Conservation (phyloP, 2,888 invertebrate genomes). For the Ditula angustiorana region DNA sequence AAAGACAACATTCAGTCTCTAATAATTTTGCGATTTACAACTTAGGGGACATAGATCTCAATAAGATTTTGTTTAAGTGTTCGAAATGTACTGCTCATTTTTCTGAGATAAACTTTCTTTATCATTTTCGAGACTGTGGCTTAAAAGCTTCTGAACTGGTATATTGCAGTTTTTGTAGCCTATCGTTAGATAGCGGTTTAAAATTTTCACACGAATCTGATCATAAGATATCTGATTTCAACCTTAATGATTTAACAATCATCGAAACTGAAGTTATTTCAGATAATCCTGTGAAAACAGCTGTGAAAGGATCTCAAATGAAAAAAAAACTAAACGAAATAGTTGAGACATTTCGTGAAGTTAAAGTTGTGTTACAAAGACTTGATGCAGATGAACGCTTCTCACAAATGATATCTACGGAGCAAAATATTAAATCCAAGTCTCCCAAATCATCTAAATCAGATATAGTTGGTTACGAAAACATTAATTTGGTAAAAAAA, state of each 20-base stretch:
- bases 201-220: conserved; percentile 49
- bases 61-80: conserved; percentile 62
- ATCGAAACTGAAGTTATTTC: conserved; percentile 48
- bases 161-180: conserved; percentile 65
- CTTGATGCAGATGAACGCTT: not conserved
- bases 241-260: conserved; percentile 50
- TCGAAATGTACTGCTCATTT: conserved; percentile 64
- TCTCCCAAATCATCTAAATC: not conserved
- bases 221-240: conserved; percentile 47
- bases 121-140: conserved; percentile 59
- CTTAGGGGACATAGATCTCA: conserved; percentile 49
- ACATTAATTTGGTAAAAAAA: not conserved
- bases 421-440: not conserved
- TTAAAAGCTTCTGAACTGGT: conserved; percentile 48
- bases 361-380: conserved; percentile 25
- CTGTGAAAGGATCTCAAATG: conserved; percentile 30
- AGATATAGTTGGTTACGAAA: no score
- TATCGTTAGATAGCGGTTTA: conserved; percentile 57
- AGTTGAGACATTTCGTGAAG: conserved; percentile 5
- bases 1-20: conserved; percentile 60
- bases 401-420: not conserved
- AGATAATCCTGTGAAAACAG: conserved; percentile 17
- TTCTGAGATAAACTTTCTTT: conserved; percentile 55
- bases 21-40: conserved; percentile 54
- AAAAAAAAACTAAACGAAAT: conserved; percentile 13